A percentile compares a stretch with the other conserved stretches of the same genome.
These are phyloP conservation scores for Cylindroiulus punctatus DNA, from an alignment of 2,888 invertebrate species.

Conservation along the genomic window DNA sequence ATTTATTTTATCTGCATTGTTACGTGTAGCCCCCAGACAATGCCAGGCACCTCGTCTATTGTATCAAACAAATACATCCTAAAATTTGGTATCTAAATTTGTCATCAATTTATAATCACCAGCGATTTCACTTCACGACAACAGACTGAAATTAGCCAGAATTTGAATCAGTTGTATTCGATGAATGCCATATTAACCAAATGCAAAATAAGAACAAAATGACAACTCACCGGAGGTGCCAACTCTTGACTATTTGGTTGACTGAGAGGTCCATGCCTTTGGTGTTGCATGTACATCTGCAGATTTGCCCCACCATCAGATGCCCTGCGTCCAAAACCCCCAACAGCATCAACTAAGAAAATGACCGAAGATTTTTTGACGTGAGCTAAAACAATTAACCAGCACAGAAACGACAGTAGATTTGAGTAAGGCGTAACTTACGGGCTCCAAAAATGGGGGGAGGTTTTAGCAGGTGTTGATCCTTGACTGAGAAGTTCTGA, in stretches of 20 bases:
- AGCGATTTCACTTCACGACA: too few species aligned
- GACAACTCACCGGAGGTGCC: slow-evolving; percentile 58
- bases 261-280: slow-evolving; percentile 69
- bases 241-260: slow-evolving; percentile 71
- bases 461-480: slow-evolving; percentile 93
- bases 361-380: not conserved
- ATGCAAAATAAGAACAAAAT: not conserved
- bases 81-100: too few species aligned
- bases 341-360: slow-evolving; percentile 59
- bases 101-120: too few species aligned
- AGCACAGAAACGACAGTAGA: not conserved
- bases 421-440: slow-evolving; percentile 58
- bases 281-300: slow-evolving; percentile 74
- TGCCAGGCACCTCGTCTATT: too few species aligned
- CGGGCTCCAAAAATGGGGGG: slow-evolving; percentile 80
- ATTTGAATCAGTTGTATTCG: not conserved
- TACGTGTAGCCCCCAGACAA: too few species aligned
- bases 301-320: slow-evolving; percentile 96
- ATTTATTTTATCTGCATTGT: too few species aligned
- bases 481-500: slow-evolving; percentile 87
- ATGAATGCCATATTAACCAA: not conserved
- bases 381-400: not conserved
- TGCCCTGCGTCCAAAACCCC: slow-evolving; percentile 78
- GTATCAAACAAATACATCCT: too few species aligned
- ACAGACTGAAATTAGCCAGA: too few species aligned